A percentile compares a stretch with the other conserved stretches of the same genome.
These are phyloP conservation scores for Torymus texanus DNA, from an alignment of 2,888 invertebrate species.

Conservation along the genomic window DNA sequence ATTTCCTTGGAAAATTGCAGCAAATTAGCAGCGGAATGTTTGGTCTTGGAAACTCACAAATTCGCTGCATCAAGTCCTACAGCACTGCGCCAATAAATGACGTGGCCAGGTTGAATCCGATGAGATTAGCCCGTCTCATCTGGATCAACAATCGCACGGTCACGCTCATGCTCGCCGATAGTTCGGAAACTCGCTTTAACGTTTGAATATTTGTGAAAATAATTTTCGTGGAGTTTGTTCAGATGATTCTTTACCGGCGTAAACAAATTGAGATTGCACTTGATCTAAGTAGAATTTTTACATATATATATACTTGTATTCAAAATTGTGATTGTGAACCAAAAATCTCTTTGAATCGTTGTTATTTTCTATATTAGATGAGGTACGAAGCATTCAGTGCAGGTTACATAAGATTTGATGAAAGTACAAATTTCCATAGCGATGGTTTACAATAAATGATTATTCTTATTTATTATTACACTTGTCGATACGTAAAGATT, in stretches of 20 bases:
- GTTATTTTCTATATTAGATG: conserved; percentile 40
- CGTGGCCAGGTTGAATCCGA: conserved; percentile 89
- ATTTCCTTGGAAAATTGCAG: conserved; percentile 62
- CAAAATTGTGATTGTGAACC: conserved; percentile 49
- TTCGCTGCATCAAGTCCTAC: conserved; percentile 96
- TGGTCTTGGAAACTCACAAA: conserved; percentile 97
- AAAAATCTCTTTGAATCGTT: conserved; percentile 42
- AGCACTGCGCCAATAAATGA: conserved; percentile 95
- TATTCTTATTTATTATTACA: too few relatives aligned
- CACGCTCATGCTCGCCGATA: conserved; percentile 95
- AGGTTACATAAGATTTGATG: conserved; percentile 41
- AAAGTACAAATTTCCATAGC: conserved; percentile 53
- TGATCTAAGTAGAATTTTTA: conserved; percentile 50
- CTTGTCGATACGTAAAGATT: neutral
- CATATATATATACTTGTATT: conserved; percentile 41
- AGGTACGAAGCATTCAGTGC: conserved; percentile 12
- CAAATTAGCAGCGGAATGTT: conserved; percentile 92
- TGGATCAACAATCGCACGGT: conserved; percentile 97
- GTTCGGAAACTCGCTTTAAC: conserved; percentile 91
- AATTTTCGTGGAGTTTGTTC: conserved; percentile 37
- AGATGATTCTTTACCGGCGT: conserved; percentile 25
- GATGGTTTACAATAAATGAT: conserved; percentile 28
- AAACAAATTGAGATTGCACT: conserved; percentile 50
- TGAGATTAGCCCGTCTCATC: conserved; percentile 92
- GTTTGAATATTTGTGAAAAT: conserved; percentile 77